Conservation (phyloP, 2,797 vertebrate genomes). For the Hybognathus amarus region DNA sequence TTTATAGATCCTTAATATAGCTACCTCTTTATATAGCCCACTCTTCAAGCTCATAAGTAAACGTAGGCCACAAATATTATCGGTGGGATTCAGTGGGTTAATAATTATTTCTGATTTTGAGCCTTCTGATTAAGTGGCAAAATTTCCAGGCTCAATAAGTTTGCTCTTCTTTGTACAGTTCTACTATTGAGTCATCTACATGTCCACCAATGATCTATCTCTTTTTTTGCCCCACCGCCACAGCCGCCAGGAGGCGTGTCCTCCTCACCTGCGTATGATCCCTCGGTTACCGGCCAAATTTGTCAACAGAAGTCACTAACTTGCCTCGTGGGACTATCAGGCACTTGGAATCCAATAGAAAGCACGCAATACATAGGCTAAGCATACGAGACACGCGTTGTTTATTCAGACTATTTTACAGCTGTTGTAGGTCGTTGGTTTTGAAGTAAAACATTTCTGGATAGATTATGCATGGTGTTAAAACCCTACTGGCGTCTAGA, state of each 20-base stretch:
- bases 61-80: not conserved
- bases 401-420: not conserved
- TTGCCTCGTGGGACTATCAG: not conserved
- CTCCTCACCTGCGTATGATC: constrained; percentile 55
- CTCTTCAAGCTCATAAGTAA: not conserved
- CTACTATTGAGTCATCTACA: constrained; percentile 58
- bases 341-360: constrained; percentile 17
- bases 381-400: not conserved
- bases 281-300: constrained; percentile 38
- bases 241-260: constrained; percentile 27
- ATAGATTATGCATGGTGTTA: constrained; percentile 75
- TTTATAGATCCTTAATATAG: not conserved
- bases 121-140: not conserved
- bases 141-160: constrained; percentile 22
- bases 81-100: not conserved
- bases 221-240: not conserved
- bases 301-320: constrained; percentile 37
- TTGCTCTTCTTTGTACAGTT: constrained; percentile 18
- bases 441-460: constrained; percentile 36
- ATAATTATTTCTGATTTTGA: not conserved
- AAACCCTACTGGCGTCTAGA: constrained; percentile 71
- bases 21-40: not conserved
- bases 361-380: not conserved
- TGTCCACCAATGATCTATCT: constrained; percentile 2
- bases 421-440: not conserved